Evolutionary conservation across 1,140 invertebrate species (phyloP).

Genomic region (Carposina sasakii): DNA sequence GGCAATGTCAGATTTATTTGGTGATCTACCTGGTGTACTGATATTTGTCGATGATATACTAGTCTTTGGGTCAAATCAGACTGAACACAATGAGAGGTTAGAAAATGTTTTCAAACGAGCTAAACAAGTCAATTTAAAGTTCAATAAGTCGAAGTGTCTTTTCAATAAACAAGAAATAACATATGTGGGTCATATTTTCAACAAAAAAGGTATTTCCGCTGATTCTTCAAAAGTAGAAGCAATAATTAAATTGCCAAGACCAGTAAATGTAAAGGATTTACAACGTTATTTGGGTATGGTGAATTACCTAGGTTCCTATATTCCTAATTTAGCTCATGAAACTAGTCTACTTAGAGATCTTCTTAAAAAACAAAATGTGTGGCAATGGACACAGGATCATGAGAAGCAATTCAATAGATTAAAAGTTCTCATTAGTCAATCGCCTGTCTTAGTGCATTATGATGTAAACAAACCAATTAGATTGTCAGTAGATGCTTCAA

Average conservation of each 20-base stretch:
- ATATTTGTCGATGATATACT: slow-evolving; percentile 11
- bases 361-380: slow-evolving; percentile 7
- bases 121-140: slow-evolving; percentile 9
- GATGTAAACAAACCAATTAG: slow-evolving; percentile 10
- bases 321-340: slow-evolving; percentile 9
- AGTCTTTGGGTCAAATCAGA: slow-evolving; percentile 5
- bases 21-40: slow-evolving; percentile 7
- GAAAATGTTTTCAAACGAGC: slow-evolving; percentile 8
- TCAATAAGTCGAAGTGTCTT: slow-evolving; percentile 9
- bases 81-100: slow-evolving; percentile 7
- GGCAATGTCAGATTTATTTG: slow-evolving; percentile 4
- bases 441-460: slow-evolving; percentile 25
- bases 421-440: slow-evolving; percentile 25
- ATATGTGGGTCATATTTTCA: slow-evolving; percentile 12
- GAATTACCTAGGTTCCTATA: slow-evolving; percentile 15
- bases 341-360: slow-evolving; percentile 3
- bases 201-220: background rate
- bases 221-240: slow-evolving; percentile 10
- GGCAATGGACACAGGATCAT: slow-evolving; percentile 11
- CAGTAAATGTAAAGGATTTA: slow-evolving; percentile 14
- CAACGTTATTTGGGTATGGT: slow-evolving; percentile 20
- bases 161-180: slow-evolving; percentile 4
- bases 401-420: slow-evolving; percentile 31
- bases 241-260: slow-evolving; percentile 8
- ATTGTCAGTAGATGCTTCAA: slow-evolving; percentile 30